Conservation (phyloP, 1,140 invertebrate species). For the Aleiodes sp. region DNA sequence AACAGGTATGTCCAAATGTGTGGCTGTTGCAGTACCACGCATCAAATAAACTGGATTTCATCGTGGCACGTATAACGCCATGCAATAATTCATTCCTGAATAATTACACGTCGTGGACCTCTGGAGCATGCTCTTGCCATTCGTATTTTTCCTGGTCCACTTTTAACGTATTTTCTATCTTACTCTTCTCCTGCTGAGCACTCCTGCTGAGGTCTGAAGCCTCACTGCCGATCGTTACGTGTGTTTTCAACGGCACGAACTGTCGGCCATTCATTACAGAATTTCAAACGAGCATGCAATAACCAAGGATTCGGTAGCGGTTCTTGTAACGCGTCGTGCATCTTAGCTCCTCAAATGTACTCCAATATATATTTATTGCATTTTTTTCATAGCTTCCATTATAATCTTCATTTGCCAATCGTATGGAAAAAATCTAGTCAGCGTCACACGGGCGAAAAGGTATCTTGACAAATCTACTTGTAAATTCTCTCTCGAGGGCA, state of each 20-base stretch:
- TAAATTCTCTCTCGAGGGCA: slow-evolving; percentile 33
- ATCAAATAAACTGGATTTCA: slow-evolving; percentile 9
- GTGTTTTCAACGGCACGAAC: slow-evolving; percentile 31
- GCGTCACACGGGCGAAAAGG: neutral
- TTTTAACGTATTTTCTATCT: slow-evolving; percentile 6
- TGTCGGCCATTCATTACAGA: slow-evolving; percentile 42
- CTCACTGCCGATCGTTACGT: slow-evolving; percentile 35
- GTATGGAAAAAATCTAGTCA: slow-evolving; percentile 1
- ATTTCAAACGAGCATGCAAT: slow-evolving; percentile 41
- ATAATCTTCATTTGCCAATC: neutral
- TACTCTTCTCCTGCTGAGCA: slow-evolving; percentile 7
- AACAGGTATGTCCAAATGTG: neutral
- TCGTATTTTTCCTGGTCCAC: slow-evolving; percentile 25
- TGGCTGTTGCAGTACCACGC: neutral
- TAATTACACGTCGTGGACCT: slow-evolving; percentile 46
- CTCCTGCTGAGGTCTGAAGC: slow-evolving; percentile 20
- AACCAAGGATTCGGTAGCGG: slow-evolving; percentile 34
- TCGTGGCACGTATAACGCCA: slow-evolving; percentile 1
- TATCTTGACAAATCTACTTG: neutral
- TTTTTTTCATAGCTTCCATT: neutral
- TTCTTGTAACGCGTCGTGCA: slow-evolving; percentile 35
- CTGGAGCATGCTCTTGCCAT: slow-evolving; percentile 18
- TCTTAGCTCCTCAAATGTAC: slow-evolving; percentile 25
- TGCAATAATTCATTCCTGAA: slow-evolving; percentile 52
- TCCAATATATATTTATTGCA: neutral